Evolutionary conservation across 1,140 invertebrate species (phyloP).

Genomic region (Belonocnema kinseyi): DNA sequence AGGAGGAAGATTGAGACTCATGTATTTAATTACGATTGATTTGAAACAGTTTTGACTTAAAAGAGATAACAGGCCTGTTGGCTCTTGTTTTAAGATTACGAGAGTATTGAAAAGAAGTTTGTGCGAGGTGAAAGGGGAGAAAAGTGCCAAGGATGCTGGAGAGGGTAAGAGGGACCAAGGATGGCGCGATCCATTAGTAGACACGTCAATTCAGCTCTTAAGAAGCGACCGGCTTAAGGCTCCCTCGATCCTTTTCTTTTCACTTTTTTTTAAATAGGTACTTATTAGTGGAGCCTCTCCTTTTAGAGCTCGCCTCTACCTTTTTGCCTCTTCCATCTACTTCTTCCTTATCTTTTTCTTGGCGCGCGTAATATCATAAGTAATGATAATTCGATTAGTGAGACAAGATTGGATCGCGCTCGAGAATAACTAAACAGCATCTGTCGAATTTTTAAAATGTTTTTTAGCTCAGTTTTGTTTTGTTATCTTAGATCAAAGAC

Average conservation of each 20-base stretch:
- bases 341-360: conserved; percentile 38
- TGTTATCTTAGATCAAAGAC: too few species aligned
- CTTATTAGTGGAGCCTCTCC: conserved; percentile 57
- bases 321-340: conserved; percentile 43
- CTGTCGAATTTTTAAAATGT: too few species aligned
- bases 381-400: conserved; percentile 72
- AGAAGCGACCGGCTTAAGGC: conserved; percentile 71
- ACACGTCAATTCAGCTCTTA: conserved; percentile 74
- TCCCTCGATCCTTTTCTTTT: conserved; percentile 56
- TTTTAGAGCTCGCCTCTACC: conserved; percentile 40
- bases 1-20: conserved; percentile 40
- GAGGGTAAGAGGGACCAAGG: conserved; percentile 54
- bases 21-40: conserved; percentile 59
- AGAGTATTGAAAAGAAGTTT: conserved; percentile 37
- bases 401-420: conserved; percentile 57
- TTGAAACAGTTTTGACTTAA: conserved; percentile 51
- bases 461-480: too few species aligned
- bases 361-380: conserved; percentile 57
- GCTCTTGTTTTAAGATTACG: conserved; percentile 56
- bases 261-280: conserved; percentile 43
- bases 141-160: conserved; percentile 37
- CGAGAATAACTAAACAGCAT: too few species aligned
- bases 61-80: conserved; percentile 65
- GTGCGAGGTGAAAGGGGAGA: conserved; percentile 5
- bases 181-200: conserved; percentile 75